Conservation (phyloP, 2,113 vertebrate species). For the Crotalus tigris region DNA sequence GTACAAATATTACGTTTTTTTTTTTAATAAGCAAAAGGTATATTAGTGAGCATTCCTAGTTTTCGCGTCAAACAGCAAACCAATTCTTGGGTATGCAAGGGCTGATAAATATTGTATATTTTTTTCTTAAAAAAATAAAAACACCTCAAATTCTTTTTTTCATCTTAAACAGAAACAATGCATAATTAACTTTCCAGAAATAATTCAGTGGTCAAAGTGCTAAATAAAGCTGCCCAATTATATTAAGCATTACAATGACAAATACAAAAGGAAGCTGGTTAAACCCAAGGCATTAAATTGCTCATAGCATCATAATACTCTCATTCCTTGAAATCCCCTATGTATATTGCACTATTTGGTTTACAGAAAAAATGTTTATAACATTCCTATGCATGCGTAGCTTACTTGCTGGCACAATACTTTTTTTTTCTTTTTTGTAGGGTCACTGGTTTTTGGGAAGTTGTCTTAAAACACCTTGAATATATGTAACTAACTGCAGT, state of each 20-base stretch:
- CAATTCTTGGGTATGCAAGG: slow-evolving; percentile 60
- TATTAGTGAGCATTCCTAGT: slow-evolving; percentile 63
- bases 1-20: slow-evolving; percentile 62
- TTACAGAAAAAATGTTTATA: slow-evolving; percentile 13
- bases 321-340: slow-evolving; percentile 14
- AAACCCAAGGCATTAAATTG: slow-evolving; percentile 37
- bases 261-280: slow-evolving; percentile 53
- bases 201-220: slow-evolving; percentile 85
- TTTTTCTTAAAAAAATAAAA: slow-evolving; percentile 77
- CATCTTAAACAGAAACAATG: slow-evolving; percentile 70
- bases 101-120: slow-evolving; percentile 69
- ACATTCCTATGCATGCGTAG: slow-evolving; percentile 23
- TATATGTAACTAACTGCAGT: slow-evolving; percentile 19
- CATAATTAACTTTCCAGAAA: slow-evolving; percentile 66
- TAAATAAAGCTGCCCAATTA: slow-evolving; percentile 81
- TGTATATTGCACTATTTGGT: slow-evolving; percentile 53
- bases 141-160: slow-evolving; percentile 70
- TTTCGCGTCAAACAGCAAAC: slow-evolving; percentile 69
- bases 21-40: slow-evolving; percentile 55
- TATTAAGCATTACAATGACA: slow-evolving; percentile 70
- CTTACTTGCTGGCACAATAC: slow-evolving; percentile 9
- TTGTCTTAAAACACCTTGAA: neutral
- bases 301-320: slow-evolving; percentile 33
- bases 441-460: neutral
- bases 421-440: neutral